Percentiles rank a stretch among this genome's conserved stretches.
phyloP scores from a whole-genome alignment of 2,888 invertebrate species.

The Drosophila colorata region DNA sequence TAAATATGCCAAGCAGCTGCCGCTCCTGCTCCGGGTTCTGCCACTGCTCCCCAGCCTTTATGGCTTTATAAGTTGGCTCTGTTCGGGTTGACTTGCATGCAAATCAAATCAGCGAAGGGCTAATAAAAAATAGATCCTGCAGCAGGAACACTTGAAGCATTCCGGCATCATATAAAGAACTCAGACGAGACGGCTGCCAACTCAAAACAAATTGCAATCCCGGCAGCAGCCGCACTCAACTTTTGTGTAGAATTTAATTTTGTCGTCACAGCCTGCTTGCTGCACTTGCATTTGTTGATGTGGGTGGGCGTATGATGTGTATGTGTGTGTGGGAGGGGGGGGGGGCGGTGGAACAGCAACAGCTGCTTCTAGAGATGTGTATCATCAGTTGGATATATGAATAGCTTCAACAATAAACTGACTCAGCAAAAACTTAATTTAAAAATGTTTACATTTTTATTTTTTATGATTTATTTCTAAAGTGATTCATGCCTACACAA shows the following conservation, averaged over 20 bases:
- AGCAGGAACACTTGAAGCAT: slow-evolving; percentile 38
- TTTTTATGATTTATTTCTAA: background rate
- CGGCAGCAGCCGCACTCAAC: slow-evolving; percentile 30
- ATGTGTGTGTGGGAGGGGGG: background rate
- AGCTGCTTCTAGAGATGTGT: slow-evolving; percentile 32
- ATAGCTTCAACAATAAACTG: background rate
- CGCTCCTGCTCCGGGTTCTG: background rate
- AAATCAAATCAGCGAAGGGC: slow-evolving; percentile 59
- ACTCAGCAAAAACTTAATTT: background rate
- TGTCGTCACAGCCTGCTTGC: slow-evolving; percentile 43
- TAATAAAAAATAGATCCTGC: slow-evolving; percentile 58
- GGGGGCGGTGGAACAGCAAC: slow-evolving; percentile 9
- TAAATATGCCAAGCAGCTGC: slow-evolving; percentile 60
- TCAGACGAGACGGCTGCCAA: slow-evolving; percentile 37
- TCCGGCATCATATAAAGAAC: slow-evolving; percentile 31
- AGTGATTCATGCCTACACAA: background rate
- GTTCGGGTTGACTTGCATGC: slow-evolving; percentile 37
- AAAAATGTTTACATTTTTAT: background rate
- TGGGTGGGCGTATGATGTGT: background rate
- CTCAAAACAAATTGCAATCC: slow-evolving; percentile 60
- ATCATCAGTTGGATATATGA: background rate
- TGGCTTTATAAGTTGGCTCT: slow-evolving; percentile 51
- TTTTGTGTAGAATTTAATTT: slow-evolving; percentile 62
- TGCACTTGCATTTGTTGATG: slow-evolving; percentile 34
- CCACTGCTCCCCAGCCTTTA: slow-evolving; percentile 28